Evolutionary conservation across 2,888 invertebrate species (phyloP).

Genomic region (Pristionchus arcanus): DNA sequence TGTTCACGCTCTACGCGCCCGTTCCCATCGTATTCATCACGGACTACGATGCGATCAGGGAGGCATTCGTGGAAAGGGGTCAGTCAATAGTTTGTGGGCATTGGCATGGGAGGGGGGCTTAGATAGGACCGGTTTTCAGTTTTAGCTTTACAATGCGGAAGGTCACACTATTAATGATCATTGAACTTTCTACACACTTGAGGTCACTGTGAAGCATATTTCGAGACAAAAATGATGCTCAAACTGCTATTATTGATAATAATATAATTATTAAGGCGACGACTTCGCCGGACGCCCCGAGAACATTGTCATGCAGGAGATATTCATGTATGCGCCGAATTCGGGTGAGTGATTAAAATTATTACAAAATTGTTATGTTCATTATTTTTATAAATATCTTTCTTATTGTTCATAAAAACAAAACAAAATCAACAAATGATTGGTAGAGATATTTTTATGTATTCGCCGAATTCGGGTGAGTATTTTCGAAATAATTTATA

Average conservation of each 20-base stretch:
- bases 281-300: constrained; percentile 38
- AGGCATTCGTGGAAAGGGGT: constrained; percentile 9
- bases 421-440: too few species aligned
- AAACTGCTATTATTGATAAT: too few species aligned
- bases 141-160: too few species aligned
- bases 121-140: too few species aligned
- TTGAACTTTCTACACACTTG: neutral
- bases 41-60: constrained; percentile 16
- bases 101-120: too few species aligned
- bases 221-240: neutral
- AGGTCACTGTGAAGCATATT: neutral
- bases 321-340: constrained; percentile 25
- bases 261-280: neutral
- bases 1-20: constrained; percentile 1
- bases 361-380: neutral
- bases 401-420: too few species aligned
- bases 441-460: too few species aligned
- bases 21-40: constrained; percentile 25
- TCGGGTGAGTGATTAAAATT: constrained; percentile 6
- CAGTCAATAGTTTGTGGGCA: too few species aligned
- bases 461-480: too few species aligned
- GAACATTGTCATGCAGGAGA: constrained; percentile 40
- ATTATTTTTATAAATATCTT: too few species aligned
- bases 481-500: too few species aligned
- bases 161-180: neutral